Evolutionary conservation across 1,140 invertebrate genomes (phyloP).

Genomic region (Drosophila lini): DNA sequence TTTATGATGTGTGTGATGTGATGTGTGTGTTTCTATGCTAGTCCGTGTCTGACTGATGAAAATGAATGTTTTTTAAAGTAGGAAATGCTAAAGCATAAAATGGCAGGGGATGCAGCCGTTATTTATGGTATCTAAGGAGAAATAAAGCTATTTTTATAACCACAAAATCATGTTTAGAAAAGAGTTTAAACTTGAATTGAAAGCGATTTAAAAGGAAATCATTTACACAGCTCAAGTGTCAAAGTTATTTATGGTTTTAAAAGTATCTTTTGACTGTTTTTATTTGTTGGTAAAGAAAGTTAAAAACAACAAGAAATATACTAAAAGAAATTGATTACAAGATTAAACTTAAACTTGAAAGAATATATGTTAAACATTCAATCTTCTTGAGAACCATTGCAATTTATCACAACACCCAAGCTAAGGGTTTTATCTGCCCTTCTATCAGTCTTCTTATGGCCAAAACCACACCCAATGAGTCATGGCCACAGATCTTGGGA

Average conservation of each 20-base stretch:
- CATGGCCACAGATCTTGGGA: conserved; percentile 22
- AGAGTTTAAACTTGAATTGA: conserved; percentile 1
- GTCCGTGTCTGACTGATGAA: conserved; percentile 69
- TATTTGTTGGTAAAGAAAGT: background rate
- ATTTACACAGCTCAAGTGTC: background rate
- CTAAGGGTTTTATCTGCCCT: conserved; percentile 17
- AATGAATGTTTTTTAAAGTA: conserved; percentile 84
- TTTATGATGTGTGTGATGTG: conserved; percentile 32
- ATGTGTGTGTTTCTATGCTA: conserved; percentile 33
- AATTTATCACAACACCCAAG: conserved; percentile 10
- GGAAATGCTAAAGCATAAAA: conserved; percentile 70
- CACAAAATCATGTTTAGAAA: background rate
- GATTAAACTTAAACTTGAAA: background rate
- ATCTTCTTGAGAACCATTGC: background rate
- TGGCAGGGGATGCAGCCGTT: conserved; percentile 34
- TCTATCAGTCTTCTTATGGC: background rate
- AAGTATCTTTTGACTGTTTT: background rate
- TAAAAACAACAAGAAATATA: background rate
- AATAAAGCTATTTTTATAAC: conserved; percentile 14
- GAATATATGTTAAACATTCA: background rate
- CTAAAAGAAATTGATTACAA: background rate
- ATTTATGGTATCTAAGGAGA: conserved; percentile 22
- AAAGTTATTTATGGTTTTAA: background rate
- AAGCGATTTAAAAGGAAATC: background rate
- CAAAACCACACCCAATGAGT: conserved; percentile 29